These are phyloP conservation scores for Siniperca chuatsi DNA, from an alignment of 2,113 vertebrate genomes.

Conservation along the genomic window DNA sequence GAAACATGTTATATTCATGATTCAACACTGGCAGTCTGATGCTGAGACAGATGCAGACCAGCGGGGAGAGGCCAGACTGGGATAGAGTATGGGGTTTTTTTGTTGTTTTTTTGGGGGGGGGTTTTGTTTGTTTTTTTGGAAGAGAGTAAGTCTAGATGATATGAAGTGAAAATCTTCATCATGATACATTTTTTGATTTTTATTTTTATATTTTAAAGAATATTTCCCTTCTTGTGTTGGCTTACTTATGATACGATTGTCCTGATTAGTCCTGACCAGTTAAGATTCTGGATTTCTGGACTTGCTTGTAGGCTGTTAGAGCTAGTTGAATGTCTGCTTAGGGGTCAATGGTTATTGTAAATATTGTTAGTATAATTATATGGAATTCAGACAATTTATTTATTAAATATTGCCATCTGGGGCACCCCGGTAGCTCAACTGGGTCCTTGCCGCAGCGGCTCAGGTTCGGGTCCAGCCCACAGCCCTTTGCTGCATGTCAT, in stretches of 20 bases:
- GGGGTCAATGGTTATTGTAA: neutral
- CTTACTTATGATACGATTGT: neutral
- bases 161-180: neutral
- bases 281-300: neutral
- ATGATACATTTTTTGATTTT: neutral
- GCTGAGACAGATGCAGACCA: slow-evolving; percentile 1
- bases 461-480: too few species aligned
- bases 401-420: neutral
- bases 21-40: slow-evolving; percentile 15
- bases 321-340: neutral
- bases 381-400: neutral
- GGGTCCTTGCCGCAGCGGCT: too few species aligned
- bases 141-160: neutral
- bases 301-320: neutral
- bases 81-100: too few species aligned
- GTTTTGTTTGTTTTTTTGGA: neutral
- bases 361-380: neutral
- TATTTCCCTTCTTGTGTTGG: neutral
- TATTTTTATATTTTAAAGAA: neutral
- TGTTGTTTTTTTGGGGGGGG: too few species aligned
- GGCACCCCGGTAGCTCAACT: too few species aligned
- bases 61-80: neutral
- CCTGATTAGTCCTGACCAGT: neutral
- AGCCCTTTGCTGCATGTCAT: too few species aligned
- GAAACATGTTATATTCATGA: slow-evolving; percentile 66